Base-by-base conservation (phyloP, 2,797 vertebrate genomes). In the Labroides dimidiatus region DNA sequence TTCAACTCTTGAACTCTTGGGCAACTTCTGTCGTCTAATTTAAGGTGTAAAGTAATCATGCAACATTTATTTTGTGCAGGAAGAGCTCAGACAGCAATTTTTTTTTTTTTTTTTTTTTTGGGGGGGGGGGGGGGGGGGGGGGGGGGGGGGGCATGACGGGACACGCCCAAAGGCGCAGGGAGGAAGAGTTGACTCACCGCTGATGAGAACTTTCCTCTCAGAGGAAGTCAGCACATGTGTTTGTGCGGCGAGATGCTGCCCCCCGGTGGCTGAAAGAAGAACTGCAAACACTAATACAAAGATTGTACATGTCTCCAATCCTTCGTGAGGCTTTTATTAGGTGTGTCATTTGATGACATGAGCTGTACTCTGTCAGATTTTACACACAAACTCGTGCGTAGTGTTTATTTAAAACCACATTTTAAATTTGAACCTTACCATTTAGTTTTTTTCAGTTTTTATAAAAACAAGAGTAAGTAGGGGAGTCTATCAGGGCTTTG, bases 101-200 rank as follows among this genome's bases (percentile, higher is more conserved):
- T n/a, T n/a, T n/a, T n/a, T n/a, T n/a, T n/a, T n/a, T n/a, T n/a
- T n/a, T n/a, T n/a, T n/a, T n/a, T n/a, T n/a, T n/a, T n/a, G n/a
- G n/a, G n/a, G n/a, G n/a, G n/a, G n/a, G n/a, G n/a, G n/a, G n/a
- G n/a, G n/a, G n/a, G n/a, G n/a, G n/a, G n/a, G n/a, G n/a, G n/a
- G n/a, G n/a, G n/a, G n/a, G 53, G 27, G 20, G 30, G 27, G 27
- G 37, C 6, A 43, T 24, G 54, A 47, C 0, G 20, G 30, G 71
- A 64, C 60, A 61, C 81, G 56, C 82, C 85, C 80, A 64, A n/a
- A 56, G 15, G 5, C 4, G 4, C 45, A 4, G 33, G 84, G 86
- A 88, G 84, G 86, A 88, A 85, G 55, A 65, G 60, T 81, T 91
- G 88, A 90, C 56, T 89, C 90, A 87, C 75, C 5, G 44, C 27